A percentile compares a stretch with the other conserved stretches of the same genome.
These are phyloP conservation scores for Patella ulyssiponensis DNA, from an alignment of 2,888 invertebrate species.

Conservation along the genomic window DNA sequence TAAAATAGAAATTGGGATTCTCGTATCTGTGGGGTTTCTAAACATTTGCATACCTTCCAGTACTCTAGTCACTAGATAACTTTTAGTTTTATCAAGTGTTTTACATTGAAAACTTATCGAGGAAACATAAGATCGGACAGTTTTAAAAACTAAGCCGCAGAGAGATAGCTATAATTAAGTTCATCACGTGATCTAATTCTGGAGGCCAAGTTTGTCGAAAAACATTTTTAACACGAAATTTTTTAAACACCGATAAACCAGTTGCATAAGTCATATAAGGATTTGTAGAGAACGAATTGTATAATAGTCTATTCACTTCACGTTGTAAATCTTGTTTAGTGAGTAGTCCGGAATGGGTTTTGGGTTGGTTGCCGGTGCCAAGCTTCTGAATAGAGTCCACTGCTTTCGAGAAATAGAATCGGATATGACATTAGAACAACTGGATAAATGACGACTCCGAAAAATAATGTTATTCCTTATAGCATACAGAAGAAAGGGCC, in stretches of 20 bases:
- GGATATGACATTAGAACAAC: background rate
- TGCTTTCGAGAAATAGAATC: background rate
- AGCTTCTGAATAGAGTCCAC: background rate
- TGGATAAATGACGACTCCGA: background rate
- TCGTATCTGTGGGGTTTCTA: background rate
- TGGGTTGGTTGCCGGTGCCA: background rate
- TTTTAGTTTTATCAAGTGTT: background rate
- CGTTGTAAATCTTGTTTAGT: background rate
- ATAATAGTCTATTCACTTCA: background rate
- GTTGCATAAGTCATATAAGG: background rate
- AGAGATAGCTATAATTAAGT: slow-evolving; percentile 3
- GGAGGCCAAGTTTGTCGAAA: background rate
- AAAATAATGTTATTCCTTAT: background rate
- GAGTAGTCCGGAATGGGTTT: background rate
- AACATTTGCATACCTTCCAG: background rate
- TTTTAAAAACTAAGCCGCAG: background rate
- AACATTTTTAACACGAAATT: background rate
- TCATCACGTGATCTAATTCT: background rate
- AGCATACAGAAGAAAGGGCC: background rate
- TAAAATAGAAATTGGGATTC: background rate
- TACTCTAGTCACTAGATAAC: background rate
- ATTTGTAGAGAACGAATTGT: background rate
- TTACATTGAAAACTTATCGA: background rate
- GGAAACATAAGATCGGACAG: background rate
- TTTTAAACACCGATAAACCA: background rate